Conservation (phyloP, 2,888 invertebrate species). For the Leucania comma region DNA sequence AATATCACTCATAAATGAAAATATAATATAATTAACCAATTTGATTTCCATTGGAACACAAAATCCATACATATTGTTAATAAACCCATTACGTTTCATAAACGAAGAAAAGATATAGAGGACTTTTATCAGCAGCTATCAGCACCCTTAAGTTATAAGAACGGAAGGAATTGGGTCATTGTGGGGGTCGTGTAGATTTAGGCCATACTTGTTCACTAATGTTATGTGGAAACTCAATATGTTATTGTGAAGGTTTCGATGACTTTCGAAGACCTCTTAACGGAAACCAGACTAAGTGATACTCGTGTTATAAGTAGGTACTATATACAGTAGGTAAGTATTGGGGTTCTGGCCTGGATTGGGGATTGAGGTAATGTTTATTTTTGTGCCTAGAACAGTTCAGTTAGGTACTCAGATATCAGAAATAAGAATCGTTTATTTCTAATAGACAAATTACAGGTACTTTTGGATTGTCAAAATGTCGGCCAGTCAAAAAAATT, state of each 20-base stretch:
- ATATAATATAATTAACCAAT: fast-evolving
- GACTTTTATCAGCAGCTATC: slow-evolving; percentile 33
- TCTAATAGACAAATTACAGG: too few relatives aligned
- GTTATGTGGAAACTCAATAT: slow-evolving; percentile 56
- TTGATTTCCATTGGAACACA: neutral
- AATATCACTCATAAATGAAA: neutral
- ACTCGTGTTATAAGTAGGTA: slow-evolving; percentile 21
- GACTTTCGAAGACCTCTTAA: slow-evolving; percentile 38
- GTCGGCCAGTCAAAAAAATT: too few relatives aligned
- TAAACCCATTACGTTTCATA: slow-evolving; percentile 15
- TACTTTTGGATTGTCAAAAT: too few relatives aligned
- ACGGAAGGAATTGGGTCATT: slow-evolving; percentile 56
- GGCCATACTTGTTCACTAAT: slow-evolving; percentile 53
- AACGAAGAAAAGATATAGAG: slow-evolving; percentile 15
- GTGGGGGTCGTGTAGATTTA: slow-evolving; percentile 51
- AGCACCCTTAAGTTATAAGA: slow-evolving; percentile 35
- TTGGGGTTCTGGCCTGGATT: neutral
- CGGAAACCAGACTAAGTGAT: slow-evolving; percentile 45
- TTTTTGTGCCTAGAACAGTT: neutral
- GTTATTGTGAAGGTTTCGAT: slow-evolving; percentile 47
- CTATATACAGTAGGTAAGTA: neutral
- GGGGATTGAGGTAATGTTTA: neutral
- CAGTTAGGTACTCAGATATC: neutral
- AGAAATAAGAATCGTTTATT: too few relatives aligned
- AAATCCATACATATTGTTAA: neutral